These are phyloP conservation scores for Acanthosepion lycidas DNA, from an alignment of 2,888 invertebrate species.

Conservation along the genomic window DNA sequence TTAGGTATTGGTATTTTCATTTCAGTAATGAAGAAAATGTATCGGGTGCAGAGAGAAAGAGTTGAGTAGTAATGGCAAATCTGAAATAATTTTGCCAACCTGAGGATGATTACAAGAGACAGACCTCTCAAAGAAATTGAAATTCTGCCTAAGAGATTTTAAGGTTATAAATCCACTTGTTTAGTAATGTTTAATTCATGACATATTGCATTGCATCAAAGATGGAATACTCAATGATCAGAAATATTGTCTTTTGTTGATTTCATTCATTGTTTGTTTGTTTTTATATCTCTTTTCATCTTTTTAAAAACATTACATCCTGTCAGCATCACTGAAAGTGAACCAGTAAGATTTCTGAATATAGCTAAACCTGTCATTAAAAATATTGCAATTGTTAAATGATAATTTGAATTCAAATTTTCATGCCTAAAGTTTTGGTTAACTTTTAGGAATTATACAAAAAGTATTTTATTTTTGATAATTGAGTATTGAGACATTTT, in stretches of 20 bases:
- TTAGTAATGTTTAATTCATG: slow-evolving; percentile 17
- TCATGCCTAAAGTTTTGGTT: background rate
- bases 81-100: slow-evolving; percentile 22
- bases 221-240: background rate
- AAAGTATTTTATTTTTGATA: background rate
- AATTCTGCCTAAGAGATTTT: background rate
- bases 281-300: background rate
- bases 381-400: background rate
- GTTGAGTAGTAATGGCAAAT: background rate
- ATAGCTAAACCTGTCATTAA: background rate
- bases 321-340: slow-evolving; percentile 1
- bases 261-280: slow-evolving; percentile 3
- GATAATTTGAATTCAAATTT: background rate
- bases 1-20: background rate
- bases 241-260: background rate
- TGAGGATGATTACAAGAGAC: slow-evolving; percentile 11
- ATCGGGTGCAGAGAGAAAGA: background rate
- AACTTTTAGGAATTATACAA: background rate
- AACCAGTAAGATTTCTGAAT: background rate
- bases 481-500: background rate
- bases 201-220: slow-evolving; percentile 2
- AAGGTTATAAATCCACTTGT: slow-evolving; percentile 18
- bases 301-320: background rate
- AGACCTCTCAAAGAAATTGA: slow-evolving; percentile 33
- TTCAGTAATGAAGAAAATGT: background rate